Percentiles rank a stretch among this genome's conserved stretches.
Conservation (phyloP, 2,888 invertebrate species). For the Ornithoptera priamus region DNA sequence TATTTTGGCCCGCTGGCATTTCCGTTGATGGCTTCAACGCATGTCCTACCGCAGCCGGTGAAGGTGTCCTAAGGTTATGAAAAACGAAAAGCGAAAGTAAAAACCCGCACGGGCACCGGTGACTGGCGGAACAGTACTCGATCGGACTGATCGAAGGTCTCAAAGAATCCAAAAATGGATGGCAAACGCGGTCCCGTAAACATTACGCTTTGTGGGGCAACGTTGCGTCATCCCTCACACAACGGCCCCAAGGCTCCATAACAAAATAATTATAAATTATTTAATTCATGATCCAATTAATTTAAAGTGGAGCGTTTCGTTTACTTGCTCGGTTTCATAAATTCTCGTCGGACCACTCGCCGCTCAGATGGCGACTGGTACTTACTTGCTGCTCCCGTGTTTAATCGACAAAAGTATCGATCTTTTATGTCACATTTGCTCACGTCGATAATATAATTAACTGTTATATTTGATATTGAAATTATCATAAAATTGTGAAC, state of each 20-base stretch:
- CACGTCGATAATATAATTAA: constrained; percentile 2
- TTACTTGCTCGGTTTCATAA: constrained; percentile 31
- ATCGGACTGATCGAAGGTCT: constrained; percentile 59
- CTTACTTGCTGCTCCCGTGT: constrained; percentile 17
- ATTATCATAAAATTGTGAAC: neutral
- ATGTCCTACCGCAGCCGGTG: constrained; percentile 33
- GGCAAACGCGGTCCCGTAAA: constrained; percentile 43
- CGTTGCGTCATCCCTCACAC: constrained; percentile 41
- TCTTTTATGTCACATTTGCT: constrained; percentile 14
- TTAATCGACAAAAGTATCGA: constrained; percentile 1
- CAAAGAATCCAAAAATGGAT: constrained; percentile 68
- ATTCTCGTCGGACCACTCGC: constrained; percentile 18
- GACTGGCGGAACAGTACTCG: constrained; percentile 65
- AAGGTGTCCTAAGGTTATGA: constrained; percentile 58
- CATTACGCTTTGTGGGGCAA: constrained; percentile 42
- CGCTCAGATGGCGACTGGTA: constrained; percentile 12
- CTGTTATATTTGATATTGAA: neutral
- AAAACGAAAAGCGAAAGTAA: constrained; percentile 70
- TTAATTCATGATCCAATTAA: constrained; percentile 45
- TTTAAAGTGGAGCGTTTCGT: constrained; percentile 42
- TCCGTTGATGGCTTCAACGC: constrained; percentile 24
- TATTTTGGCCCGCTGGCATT: constrained; percentile 10
- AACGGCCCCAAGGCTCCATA: constrained; percentile 39
- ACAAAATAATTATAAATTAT: constrained; percentile 43
- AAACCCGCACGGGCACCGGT: constrained; percentile 43